phyloP scores from a whole-genome alignment of 2,113 vertebrate species.

The Emydocephalus ijimae region DNA sequence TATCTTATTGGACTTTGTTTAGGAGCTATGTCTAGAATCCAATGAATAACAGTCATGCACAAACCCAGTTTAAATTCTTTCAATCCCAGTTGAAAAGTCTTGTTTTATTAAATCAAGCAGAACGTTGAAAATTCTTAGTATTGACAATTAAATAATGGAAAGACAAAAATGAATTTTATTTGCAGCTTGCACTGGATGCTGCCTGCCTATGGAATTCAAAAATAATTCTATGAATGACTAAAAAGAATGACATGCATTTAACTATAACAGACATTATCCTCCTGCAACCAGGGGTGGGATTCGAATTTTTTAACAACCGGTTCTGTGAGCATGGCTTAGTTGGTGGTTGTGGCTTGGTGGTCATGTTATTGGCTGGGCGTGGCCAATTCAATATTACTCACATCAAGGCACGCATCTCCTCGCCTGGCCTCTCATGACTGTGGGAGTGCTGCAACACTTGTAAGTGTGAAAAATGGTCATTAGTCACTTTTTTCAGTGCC shows the following conservation, averaged over 20 bases:
- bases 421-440: too few species aligned
- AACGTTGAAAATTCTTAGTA: not conserved
- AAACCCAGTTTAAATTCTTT: not conserved
- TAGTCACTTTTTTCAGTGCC: too few species aligned
- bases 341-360: too few species aligned
- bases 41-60: not conserved
- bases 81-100: not conserved
- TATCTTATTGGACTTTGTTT: not conserved
- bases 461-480: too few species aligned
- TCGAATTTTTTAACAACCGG: too few species aligned
- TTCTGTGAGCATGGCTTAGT: too few species aligned
- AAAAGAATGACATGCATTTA: not conserved
- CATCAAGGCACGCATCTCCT: too few species aligned
- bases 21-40: not conserved
- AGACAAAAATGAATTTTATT: not conserved
- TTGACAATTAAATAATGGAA: slow-evolving; percentile 10
- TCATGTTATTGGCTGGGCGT: too few species aligned
- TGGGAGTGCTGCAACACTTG: too few species aligned
- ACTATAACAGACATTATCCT: not conserved
- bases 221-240: not conserved
- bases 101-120: slow-evolving; percentile 8
- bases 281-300: too few species aligned
- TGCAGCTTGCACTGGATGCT: not conserved
- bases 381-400: too few species aligned
- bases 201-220: not conserved